phyloP scores from a whole-genome alignment of 1,140 invertebrate species.

The Episyrphus balteatus region DNA sequence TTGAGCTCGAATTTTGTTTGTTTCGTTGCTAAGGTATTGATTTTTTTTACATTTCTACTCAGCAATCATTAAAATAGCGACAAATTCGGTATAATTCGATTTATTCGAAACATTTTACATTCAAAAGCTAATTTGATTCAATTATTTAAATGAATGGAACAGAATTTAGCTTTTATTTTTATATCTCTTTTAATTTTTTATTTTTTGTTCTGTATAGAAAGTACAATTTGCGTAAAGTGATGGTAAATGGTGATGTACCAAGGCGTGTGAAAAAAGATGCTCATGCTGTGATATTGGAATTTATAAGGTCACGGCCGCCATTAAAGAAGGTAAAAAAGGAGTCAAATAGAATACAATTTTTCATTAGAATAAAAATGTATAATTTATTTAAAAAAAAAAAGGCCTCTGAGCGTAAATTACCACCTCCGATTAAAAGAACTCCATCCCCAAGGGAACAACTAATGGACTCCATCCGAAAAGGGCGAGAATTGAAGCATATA shows the following conservation, averaged over 20 bases:
- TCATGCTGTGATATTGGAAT: conserved; percentile 89
- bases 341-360: neutral
- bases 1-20: neutral
- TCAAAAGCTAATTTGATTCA: conserved; percentile 11
- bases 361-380: neutral
- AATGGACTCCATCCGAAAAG: conserved; percentile 78
- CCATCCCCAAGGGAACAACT: conserved; percentile 73
- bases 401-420: conserved; percentile 80
- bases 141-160: neutral
- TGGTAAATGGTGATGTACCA: conserved; percentile 73
- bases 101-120: too few species aligned
- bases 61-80: too few species aligned
- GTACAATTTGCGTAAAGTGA: conserved; percentile 71
- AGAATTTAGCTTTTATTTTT: neutral
- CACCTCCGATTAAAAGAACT: conserved; percentile 57
- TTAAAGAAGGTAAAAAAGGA: conserved; percentile 69
- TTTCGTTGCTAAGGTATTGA: neutral
- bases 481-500: conserved; percentile 54
- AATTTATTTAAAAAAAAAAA: too few species aligned
- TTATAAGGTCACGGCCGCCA: conserved; percentile 88
- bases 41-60: too few species aligned
- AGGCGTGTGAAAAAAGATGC: conserved; percentile 83
- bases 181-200: too few species aligned
- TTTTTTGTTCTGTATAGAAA: conserved; percentile 17
- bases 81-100: neutral